Conservation (phyloP, 2,888 invertebrate species). For the Platynereis dumerilii region DNA sequence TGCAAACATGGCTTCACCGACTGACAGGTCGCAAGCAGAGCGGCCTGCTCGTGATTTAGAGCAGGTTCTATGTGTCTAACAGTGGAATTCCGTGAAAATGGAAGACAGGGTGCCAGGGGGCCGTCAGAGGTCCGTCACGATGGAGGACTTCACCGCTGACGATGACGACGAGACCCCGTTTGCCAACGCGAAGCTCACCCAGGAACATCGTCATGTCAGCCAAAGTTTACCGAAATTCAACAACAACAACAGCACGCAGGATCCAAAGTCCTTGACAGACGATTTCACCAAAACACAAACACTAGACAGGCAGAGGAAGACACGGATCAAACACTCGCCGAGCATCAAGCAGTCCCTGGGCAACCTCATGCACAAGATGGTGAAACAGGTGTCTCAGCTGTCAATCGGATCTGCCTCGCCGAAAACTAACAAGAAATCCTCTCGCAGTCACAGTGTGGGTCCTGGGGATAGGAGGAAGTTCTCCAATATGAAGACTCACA, state of each 20-base stretch:
- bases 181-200: conserved; percentile 18
- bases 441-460: conserved; percentile 24
- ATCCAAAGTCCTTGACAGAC: conserved; percentile 21
- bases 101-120: conserved; percentile 43
- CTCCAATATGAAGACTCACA: conserved; percentile 11
- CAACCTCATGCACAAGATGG: conserved; percentile 44
- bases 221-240: conserved; percentile 30
- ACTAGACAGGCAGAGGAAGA: conserved; percentile 30
- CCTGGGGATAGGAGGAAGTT: conserved; percentile 18
- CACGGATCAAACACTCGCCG: conserved; percentile 29
- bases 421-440: conserved; percentile 12
- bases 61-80: too few species aligned
- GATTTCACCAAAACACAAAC: conserved; percentile 23
- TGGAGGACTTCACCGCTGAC: conserved; percentile 46
- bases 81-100: conserved; percentile 17
- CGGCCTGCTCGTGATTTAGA: too few species aligned
- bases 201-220: conserved; percentile 27
- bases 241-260: conserved; percentile 8
- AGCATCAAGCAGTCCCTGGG: conserved; percentile 47
- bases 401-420: conserved; percentile 16
- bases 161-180: conserved; percentile 31
- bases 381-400: conserved; percentile 32
- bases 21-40: too few species aligned
- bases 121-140: conserved; percentile 46
- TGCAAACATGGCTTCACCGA: too few species aligned